Percentiles rank a stretch among this genome's conserved stretches.
Conservation (phyloP, 2,113 vertebrate genomes). For the Struthidea cinerea region DNA sequence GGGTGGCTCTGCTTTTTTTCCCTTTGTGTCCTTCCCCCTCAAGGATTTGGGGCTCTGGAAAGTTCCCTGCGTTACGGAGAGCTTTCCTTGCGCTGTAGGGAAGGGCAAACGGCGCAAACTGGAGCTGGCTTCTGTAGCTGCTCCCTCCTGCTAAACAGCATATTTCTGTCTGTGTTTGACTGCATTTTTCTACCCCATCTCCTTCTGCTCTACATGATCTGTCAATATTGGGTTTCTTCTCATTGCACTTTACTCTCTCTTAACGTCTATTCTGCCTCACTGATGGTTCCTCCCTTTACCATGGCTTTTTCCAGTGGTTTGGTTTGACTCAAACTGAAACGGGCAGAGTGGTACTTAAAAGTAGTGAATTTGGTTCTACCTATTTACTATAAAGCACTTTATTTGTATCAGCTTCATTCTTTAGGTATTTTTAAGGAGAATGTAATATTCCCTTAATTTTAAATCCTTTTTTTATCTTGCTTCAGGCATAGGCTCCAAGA, state of each 20-base stretch:
- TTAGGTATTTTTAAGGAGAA: not conserved
- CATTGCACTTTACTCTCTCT: not conserved
- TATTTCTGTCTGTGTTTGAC: constrained; percentile 19
- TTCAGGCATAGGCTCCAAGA: not conserved
- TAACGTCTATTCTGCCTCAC: not conserved
- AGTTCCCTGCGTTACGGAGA: not conserved
- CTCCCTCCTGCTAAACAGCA: not conserved
- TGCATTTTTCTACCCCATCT: not conserved
- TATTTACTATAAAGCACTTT: not conserved
- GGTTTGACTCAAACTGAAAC: not conserved
- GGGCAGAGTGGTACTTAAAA: not conserved
- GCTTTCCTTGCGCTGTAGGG: not conserved
- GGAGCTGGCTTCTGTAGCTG: not conserved
- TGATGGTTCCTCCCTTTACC: not conserved
- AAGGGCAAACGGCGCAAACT: not conserved
- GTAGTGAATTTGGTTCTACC: not conserved
- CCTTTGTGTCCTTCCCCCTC: not conserved
- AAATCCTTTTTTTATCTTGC: not conserved
- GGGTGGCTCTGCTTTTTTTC: not conserved
- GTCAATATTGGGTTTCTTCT: constrained; percentile 37
- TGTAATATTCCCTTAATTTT: not conserved
- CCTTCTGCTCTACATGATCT: constrained; percentile 16
- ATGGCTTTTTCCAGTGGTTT: not conserved
- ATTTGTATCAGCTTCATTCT: not conserved
- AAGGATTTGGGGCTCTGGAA: not conserved